Conservation (phyloP, 2,113 vertebrate genomes). For the Aleadryas rufinucha region DNA sequence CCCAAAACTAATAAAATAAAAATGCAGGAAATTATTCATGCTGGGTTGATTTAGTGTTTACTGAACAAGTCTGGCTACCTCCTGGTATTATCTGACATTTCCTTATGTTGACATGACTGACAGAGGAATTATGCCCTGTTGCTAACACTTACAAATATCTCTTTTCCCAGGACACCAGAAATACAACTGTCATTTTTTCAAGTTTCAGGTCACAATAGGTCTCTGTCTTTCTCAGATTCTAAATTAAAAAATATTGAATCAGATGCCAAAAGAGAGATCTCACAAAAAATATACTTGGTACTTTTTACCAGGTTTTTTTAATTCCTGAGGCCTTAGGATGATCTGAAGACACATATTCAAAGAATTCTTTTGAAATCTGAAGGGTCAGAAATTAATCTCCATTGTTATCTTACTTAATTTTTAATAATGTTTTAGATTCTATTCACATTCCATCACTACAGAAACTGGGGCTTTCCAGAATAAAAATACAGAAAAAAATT, state of each 20-base stretch:
- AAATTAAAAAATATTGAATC: not conserved
- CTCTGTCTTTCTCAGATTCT: not conserved
- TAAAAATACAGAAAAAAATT: not conserved
- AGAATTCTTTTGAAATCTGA: not conserved
- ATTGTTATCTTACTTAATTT: not conserved
- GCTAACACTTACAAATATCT: not conserved
- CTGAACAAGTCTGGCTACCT: not conserved
- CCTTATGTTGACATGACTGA: not conserved
- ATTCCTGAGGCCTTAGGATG: not conserved
- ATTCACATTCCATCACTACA: not conserved
- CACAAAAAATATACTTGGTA: not conserved
- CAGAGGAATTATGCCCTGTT: not conserved
- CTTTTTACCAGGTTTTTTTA: not conserved
- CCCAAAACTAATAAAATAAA: slow-evolving; percentile 17
- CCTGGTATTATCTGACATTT: slow-evolving; percentile 19
- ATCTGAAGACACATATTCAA: not conserved
- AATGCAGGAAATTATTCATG: not conserved
- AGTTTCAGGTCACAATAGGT: not conserved
- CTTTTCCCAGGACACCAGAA: not conserved
- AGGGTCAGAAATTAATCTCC: not conserved
- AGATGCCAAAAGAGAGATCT: not conserved
- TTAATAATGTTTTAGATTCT: not conserved
- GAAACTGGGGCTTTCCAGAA: not conserved
- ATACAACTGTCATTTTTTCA: not conserved
- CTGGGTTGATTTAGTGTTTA: slow-evolving; percentile 2